Evolutionary conservation across 1,140 invertebrate species (phyloP), one percentile per base, ranked within the genome.

Genomic region (Aphaenogaster ashmeadi): DNA sequence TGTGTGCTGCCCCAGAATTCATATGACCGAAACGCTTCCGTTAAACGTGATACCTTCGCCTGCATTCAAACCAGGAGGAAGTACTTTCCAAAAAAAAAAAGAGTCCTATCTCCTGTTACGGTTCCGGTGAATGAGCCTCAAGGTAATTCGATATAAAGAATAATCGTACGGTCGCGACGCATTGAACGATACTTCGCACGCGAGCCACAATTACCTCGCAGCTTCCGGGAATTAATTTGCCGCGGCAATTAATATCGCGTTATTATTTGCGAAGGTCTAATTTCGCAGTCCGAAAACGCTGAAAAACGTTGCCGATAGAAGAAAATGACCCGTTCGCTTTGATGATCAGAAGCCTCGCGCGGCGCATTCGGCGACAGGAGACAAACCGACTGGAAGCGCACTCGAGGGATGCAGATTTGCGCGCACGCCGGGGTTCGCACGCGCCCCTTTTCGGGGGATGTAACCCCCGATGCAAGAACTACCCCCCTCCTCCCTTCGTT

Each of bases 121-220:
- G 79, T 87, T 87, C 89, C 87, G 81, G 50, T 83, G 81, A 47
- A 52, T 77, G 58, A 71, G 41, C 56, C 87, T 21, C 44, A 11
- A 86, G 75, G 83, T 56, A 87, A 88, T 86, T 69, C 81, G 80
- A 88, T 74, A 77, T 50, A 62, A 86, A 72, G 66, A 88, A 69
- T 47, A 86, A 75, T 83, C 33, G 18, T 83, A 80, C 6, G 18
- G 15, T 80, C 62, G 36, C 13, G 11, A 69, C n/a, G 41, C 8
- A 44, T 36, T 38, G 36, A 69, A 41, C 36, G 54, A 38, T 80
- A 60, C 13, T 71, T 27, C 27, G 66, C 54, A 44, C 67, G 38
- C 38, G 5, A 44, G n/a, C n/a, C n/a, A 11, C 13, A 72, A 58
- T 58, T 58, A 50, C 33, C 8, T 3, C 3, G 33, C 44, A 15